A percentile compares a stretch with the other conserved stretches of the same genome.
These are phyloP conservation scores for Theretra japonica DNA, from an alignment of 2,888 invertebrate species.

Conservation along the genomic window DNA sequence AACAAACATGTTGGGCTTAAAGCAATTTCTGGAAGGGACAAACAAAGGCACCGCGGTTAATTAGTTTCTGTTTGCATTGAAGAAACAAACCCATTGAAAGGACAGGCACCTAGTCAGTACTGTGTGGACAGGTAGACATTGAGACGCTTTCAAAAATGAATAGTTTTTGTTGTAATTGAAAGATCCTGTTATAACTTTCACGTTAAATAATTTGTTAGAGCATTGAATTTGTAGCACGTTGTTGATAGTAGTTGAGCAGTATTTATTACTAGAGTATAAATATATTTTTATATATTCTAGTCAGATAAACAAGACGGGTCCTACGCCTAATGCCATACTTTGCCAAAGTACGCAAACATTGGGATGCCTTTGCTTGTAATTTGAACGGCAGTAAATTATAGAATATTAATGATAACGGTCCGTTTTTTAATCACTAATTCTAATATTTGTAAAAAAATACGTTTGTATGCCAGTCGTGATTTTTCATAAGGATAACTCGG, in stretches of 20 bases:
- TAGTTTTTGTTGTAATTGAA: background rate
- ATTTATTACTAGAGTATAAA: no score
- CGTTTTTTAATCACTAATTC: no score
- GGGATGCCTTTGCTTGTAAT: no score
- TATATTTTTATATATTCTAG: no score
- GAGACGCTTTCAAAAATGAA: background rate
- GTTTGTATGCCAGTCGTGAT: no score
- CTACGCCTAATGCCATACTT: no score
- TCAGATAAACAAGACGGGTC: no score
- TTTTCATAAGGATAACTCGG: no score
- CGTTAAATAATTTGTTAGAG: background rate
- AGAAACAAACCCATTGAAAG: slow-evolving; percentile 67
- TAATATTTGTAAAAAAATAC: no score
- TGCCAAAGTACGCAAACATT: no score
- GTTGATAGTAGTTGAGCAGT: background rate
- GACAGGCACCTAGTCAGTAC: slow-evolving; percentile 36
- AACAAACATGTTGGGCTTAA: slow-evolving; percentile 57
- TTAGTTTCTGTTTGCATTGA: slow-evolving; percentile 70
- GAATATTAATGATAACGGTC: no score
- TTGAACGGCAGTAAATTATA: no score
- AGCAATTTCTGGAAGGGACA: slow-evolving; percentile 70
- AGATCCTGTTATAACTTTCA: slow-evolving; percentile 2
- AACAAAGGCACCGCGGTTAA: slow-evolving; percentile 74
- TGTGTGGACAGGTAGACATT: background rate
- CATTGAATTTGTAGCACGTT: background rate